phyloP scores from a whole-genome alignment of 2,797 vertebrate genomes.

The Falco biarmicus region DNA sequence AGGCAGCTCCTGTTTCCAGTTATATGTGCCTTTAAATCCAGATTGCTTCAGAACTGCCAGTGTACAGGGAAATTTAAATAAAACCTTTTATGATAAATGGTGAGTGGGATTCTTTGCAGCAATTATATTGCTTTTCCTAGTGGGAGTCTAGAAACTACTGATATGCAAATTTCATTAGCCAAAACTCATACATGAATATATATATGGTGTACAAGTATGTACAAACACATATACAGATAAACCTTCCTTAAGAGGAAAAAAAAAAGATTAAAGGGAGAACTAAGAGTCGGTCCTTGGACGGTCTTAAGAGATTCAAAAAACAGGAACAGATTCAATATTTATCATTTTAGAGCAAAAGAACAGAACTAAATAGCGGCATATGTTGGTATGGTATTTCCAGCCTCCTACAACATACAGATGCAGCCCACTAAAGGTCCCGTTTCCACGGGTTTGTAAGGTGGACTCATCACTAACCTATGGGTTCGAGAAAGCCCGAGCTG shows the following conservation, averaged over 20 bases:
- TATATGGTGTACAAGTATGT: neutral
- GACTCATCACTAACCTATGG: conserved; percentile 80
- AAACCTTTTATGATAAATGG: neutral
- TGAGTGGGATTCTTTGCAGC: neutral
- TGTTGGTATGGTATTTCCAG: neutral
- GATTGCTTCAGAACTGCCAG: neutral
- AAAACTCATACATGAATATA: neutral
- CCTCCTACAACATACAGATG: neutral
- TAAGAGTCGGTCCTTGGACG: neutral
- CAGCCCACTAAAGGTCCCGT: neutral
- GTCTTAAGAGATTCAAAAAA: neutral
- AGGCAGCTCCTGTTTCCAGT: neutral
- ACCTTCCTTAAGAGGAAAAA: neutral
- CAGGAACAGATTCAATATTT: neutral
- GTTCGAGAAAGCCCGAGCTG: conserved; percentile 85
- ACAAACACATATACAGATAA: neutral
- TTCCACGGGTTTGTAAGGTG: neutral
- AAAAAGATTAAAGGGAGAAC: neutral
- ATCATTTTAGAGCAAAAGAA: neutral
- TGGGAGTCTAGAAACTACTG: neutral
- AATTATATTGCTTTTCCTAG: neutral
- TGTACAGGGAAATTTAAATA: neutral
- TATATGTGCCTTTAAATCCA: neutral
- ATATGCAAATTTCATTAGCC: neutral
- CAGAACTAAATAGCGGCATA: fast-evolving